These are phyloP conservation scores for Rhagophthalmus giganteus DNA, from an alignment of 2,888 invertebrate species.

Conservation along the genomic window DNA sequence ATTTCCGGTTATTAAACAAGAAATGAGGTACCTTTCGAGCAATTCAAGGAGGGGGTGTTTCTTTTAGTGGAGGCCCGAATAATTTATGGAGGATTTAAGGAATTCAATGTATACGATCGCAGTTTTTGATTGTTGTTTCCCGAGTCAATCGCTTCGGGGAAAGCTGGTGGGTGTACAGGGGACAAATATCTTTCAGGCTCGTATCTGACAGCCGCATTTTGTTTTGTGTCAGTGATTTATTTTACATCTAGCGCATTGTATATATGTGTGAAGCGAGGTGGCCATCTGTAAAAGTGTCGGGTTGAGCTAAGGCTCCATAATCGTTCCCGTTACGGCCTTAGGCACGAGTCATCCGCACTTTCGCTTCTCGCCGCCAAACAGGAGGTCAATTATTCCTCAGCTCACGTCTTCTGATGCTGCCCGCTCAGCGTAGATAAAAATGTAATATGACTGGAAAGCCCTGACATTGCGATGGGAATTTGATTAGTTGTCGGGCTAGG, in stretches of 20 bases:
- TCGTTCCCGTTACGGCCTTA: slow-evolving; percentile 23
- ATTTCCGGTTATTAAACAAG: too few species aligned
- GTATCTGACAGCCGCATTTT: slow-evolving; percentile 23
- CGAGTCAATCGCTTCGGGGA: not conserved
- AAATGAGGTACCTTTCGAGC: too few species aligned
- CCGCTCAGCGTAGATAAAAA: slow-evolving; percentile 50
- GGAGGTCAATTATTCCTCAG: slow-evolving; percentile 44
- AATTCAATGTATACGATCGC: not conserved
- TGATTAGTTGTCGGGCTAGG: slow-evolving; percentile 35
- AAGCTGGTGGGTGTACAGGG: not conserved
- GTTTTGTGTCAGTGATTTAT: slow-evolving; percentile 24
- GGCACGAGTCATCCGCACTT: slow-evolving; percentile 26
- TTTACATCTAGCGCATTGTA: slow-evolving; percentile 10
- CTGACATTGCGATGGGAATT: slow-evolving; percentile 46
- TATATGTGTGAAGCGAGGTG: slow-evolving; percentile 18
- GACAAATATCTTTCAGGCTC: not conserved
- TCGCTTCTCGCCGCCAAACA: slow-evolving; percentile 31
- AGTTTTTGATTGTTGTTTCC: not conserved
- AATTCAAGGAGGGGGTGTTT: too few species aligned
- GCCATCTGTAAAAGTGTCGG: slow-evolving; percentile 25
- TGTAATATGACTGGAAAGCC: slow-evolving; percentile 51
- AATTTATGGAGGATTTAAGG: not conserved
- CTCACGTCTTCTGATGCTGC: slow-evolving; percentile 45
- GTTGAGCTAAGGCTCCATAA: slow-evolving; percentile 18
- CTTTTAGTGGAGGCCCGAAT: too few species aligned